Conservation (phyloP, 2,797 vertebrate species). For the Scolopax rusticola region DNA sequence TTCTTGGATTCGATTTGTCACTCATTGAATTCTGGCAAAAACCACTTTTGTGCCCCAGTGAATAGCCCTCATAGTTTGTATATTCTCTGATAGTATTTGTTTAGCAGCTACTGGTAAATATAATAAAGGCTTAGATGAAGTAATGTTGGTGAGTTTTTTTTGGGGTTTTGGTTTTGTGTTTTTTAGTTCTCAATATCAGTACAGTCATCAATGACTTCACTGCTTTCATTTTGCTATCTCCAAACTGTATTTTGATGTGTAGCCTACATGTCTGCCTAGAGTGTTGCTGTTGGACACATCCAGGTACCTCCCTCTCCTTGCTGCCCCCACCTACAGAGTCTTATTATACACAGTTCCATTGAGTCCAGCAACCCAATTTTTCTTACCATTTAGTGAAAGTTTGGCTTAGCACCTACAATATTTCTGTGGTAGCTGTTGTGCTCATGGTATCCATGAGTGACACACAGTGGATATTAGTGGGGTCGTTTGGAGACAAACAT, state of each 20-base stretch:
- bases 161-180: not conserved
- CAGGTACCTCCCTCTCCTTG: not conserved
- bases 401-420: not conserved
- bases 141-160: not conserved
- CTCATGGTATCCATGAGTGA: accelerated
- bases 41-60: not conserved
- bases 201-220: not conserved
- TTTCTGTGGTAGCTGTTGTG: not conserved
- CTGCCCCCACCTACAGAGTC: not conserved
- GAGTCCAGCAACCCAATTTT: not conserved
- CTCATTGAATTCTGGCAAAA: not conserved
- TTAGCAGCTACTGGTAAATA: not conserved
- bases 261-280: not conserved
- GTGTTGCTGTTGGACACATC: accelerated
- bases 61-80: not conserved
- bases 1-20: constrained; percentile 35
- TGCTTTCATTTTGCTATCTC: not conserved
- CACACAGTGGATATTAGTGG: accelerated
- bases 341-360: no score
- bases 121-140: not conserved
- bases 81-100: not conserved
- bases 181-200: not conserved
- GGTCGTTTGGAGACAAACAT: not conserved
- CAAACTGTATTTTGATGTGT: not conserved
- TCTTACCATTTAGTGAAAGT: not conserved